phyloP scores from a whole-genome alignment of 2,797 vertebrate species.

The Thamnophis elegans region DNA sequence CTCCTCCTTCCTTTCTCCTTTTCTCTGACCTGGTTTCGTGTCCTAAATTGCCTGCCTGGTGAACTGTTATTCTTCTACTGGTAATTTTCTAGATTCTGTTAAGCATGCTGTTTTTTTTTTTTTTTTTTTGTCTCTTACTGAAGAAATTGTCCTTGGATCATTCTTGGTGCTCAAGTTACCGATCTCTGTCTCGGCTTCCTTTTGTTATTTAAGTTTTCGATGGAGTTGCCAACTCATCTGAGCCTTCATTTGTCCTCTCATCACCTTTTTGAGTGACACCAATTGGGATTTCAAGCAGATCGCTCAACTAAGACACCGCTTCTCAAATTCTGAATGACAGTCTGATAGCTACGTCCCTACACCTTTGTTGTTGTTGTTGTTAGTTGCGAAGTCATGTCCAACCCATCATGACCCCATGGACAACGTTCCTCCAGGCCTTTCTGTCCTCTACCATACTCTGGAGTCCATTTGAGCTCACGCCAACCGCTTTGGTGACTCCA shows the following conservation, averaged over 20 bases:
- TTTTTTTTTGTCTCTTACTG: background rate
- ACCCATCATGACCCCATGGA: no score
- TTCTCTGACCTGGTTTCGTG: background rate
- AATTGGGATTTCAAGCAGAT: background rate
- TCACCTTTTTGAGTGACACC: background rate
- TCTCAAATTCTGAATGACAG: background rate
- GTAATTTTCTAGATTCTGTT: background rate
- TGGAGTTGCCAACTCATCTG: background rate
- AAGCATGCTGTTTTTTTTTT: background rate
- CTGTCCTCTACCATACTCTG: no score
- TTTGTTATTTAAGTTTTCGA: background rate
- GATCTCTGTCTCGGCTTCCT: background rate
- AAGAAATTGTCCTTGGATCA: background rate
- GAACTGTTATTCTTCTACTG: background rate
- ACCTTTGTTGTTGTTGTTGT: no score
- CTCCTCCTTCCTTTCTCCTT: background rate
- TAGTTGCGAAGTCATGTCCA: no score
- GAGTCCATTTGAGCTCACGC: no score
- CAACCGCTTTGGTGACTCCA: no score
- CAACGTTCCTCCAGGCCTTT: no score
- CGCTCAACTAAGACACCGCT: background rate
- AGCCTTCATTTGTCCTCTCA: background rate
- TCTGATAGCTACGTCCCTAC: no score
- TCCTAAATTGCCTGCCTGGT: background rate
- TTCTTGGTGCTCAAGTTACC: background rate